Percentiles rank a stretch among this genome's conserved stretches.
phyloP scores from a whole-genome alignment of 1,140 invertebrate genomes.

The Cydia amplana region DNA sequence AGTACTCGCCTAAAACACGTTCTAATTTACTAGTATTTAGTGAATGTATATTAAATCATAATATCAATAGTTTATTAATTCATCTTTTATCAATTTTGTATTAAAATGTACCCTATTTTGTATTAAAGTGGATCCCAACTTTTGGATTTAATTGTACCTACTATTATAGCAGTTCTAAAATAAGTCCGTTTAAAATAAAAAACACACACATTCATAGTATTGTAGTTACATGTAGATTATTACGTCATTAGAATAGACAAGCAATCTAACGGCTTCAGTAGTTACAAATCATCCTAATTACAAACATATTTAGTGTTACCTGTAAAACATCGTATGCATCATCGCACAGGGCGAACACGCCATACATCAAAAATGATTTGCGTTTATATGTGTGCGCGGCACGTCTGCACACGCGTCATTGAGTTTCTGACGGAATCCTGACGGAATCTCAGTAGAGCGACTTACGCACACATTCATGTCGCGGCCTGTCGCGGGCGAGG shows the following conservation, averaged over 20 bases:
- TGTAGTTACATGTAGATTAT: conserved; percentile 4
- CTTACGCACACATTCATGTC: too few species aligned
- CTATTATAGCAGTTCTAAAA: not conserved
- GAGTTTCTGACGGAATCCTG: too few species aligned
- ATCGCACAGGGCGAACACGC: too few species aligned
- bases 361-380: too few species aligned
- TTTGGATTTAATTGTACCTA: not conserved
- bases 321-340: conserved; percentile 61
- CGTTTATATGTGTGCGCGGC: too few species aligned
- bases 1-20: not conserved
- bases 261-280: conserved; percentile 24
- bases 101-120: too few species aligned
- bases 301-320: conserved; percentile 23
- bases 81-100: too few species aligned
- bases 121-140: not conserved
- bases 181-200: conserved; percentile 24
- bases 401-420: too few species aligned
- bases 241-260: not conserved
- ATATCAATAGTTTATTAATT: not conserved
- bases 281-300: conserved; percentile 16
- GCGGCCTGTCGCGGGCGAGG: too few species aligned
- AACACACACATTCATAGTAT: not conserved
- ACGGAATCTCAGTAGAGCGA: too few species aligned
- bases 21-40: not conserved
- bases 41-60: not conserved